A percentile compares a stretch with the other conserved stretches of the same genome.
Evolutionary conservation across 1,140 invertebrate genomes (phyloP).

Genomic region (Aphelenchoides fujianensis): DNA sequence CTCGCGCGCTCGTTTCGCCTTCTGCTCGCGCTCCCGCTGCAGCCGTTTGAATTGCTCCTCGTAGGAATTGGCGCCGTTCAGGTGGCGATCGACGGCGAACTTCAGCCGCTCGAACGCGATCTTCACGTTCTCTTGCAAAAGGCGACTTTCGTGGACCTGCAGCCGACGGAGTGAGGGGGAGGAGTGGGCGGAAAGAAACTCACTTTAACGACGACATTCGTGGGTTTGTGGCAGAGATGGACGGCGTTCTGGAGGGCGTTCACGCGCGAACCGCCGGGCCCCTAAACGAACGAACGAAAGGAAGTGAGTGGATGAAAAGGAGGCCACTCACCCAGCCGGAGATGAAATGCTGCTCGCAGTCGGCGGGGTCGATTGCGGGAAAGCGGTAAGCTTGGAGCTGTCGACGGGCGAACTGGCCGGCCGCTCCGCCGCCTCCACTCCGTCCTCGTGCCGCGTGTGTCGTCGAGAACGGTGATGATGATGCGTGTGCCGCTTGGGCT

Average conservation of each 20-base stretch:
- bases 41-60: conserved; percentile 52
- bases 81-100: conserved; percentile 48
- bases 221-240: conserved; percentile 50
- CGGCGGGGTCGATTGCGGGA: conserved; percentile 46
- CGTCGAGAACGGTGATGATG: not conserved
- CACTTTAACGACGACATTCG: conserved; percentile 49
- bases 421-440: not conserved
- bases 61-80: conserved; percentile 58
- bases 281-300: too few relatives aligned
- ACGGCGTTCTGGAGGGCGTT: conserved; percentile 57
- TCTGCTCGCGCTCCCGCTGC: conserved; percentile 36
- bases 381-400: conserved; percentile 53
- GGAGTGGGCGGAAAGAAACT: conserved; percentile 16
- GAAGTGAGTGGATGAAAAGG: too few relatives aligned
- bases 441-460: not conserved
- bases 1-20: conserved; percentile 25
- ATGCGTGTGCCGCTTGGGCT: conserved; percentile 1
- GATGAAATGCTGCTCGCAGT: conserved; percentile 57
- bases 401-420: conserved; percentile 14
- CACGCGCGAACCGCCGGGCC: conserved; percentile 55
- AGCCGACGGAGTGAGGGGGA: conserved; percentile 5
- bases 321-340: too few relatives aligned
- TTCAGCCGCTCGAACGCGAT: conserved; percentile 56
- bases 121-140: conserved; percentile 48
- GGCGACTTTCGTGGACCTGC: conserved; percentile 53